Base-by-base conservation (phyloP, 2,113 vertebrate species). In the Cepphus grylle region DNA sequence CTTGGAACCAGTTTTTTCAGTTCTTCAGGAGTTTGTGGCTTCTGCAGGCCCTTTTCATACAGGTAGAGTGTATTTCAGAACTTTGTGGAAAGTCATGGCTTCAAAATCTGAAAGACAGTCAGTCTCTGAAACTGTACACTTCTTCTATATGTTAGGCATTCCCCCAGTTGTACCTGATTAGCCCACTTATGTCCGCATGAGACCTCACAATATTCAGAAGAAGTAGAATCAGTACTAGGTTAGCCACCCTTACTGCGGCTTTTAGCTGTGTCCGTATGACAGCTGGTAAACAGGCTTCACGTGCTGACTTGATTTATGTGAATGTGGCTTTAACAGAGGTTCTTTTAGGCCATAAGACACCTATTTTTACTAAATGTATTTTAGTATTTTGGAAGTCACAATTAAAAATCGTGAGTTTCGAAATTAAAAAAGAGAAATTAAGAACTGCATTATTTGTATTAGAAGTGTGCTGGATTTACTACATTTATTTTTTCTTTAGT, bases 1-100 rank as follows among this genome's bases (percentile, higher is more conserved):
- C 7, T 58, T 1, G 1, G 11, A 45, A 72, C 1, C 6, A 42
- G 4, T 3, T 47, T 12, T 90, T 95, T 61, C 2, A 3, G 8
- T 81, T 81, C 26, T 59, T 86, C 40, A 67, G 34, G 20, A 47
- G 22, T 52, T 40, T 53, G 47, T 67, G 42, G 11, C 20, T 72
- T 84, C 52, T 76, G 12, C 3, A 2, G 67, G 27, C 23, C 9
- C 5, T 81, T 63, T 43, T 58, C 53, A 16, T 52, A 8, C 12
- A n/a, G 20, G 14, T 20, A 42, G 16, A 53, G 4, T 38, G 3
- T 71, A 11, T 77, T 90, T 87, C 63, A 90, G 34, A 77, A 27
- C 9, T 23, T 69, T 26, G n/a, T 34, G 53, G 38, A 87, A 56
- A 47, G 23, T 25, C 21, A 9, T 38, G 12, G 56, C 16, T 62